These are phyloP conservation scores for Nemopilema nomurai DNA, from an alignment of 30 jellyfish, hydroid and myxozoan species.

Conservation along the genomic window DNA sequence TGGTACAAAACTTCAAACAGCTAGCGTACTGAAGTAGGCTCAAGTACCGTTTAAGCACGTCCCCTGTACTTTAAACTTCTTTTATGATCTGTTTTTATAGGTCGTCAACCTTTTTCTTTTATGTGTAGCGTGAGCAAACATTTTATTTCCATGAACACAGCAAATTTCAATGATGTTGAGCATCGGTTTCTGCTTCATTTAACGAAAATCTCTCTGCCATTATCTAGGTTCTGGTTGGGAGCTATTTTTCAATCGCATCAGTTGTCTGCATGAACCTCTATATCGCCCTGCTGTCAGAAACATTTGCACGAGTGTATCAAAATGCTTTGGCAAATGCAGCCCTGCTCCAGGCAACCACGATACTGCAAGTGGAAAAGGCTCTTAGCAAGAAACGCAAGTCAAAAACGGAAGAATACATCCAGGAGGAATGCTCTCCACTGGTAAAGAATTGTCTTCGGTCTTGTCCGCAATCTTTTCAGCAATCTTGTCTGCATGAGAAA, in stretches of 20 bases:
- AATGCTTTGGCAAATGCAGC: slow-evolving; percentile 97
- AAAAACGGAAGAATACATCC: slow-evolving; percentile 48
- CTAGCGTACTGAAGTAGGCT: no score
- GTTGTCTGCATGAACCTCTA: slow-evolving; percentile 87
- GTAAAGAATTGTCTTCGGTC: slow-evolving; percentile 29
- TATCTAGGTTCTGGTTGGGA: slow-evolving; percentile 81
- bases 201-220: background rate
- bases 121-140: no score
- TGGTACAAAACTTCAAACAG: no score
- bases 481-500: no score
- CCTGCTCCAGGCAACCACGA: slow-evolving; percentile 90
- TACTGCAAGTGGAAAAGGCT: slow-evolving; percentile 76
- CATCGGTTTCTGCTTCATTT: background rate
- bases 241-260: slow-evolving; percentile 83
- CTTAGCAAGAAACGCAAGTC: slow-evolving; percentile 63
- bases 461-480: no score
- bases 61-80: no score
- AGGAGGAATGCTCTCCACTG: slow-evolving; percentile 82
- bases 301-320: slow-evolving; percentile 94
- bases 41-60: no score
- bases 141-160: no score
- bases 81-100: no score
- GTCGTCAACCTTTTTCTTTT: no score
- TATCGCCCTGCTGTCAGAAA: slow-evolving; percentile 92
- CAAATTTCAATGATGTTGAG: background rate